Conservation (phyloP, 2,113 vertebrate genomes). For the Prunella fulvescens region DNA sequence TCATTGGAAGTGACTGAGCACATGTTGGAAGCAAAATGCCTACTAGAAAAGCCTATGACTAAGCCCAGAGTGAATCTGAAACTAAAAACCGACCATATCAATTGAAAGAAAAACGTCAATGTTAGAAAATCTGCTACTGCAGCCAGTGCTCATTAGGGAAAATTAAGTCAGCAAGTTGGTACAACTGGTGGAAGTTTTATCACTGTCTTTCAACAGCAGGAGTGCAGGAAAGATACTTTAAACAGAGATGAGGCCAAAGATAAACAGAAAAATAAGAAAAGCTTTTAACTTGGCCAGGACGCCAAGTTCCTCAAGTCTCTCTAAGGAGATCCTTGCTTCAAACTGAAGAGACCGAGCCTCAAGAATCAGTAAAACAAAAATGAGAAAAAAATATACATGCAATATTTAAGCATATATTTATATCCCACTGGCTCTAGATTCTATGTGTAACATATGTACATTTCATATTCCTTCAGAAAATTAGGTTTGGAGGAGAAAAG, state of each 20-base stretch:
- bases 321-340: neutral
- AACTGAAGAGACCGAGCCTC: neutral
- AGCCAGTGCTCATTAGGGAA: neutral
- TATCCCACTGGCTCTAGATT: neutral
- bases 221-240: neutral
- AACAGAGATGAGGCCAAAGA: neutral
- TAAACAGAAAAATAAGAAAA: neutral
- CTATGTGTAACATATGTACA: neutral
- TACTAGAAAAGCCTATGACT: neutral
- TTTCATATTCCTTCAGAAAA: neutral
- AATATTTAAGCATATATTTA: neutral
- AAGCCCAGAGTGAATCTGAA: neutral
- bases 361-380: neutral
- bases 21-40: neutral
- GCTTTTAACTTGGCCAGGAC: neutral
- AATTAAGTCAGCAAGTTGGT: neutral
- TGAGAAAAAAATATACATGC: accelerated
- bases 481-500: neutral
- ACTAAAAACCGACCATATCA: neutral
- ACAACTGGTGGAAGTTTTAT: neutral
- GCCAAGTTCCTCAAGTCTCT: neutral
- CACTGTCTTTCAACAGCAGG: neutral
- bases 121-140: neutral
- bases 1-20: neutral
- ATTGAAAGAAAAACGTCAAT: neutral